Evolutionary conservation across 2,888 invertebrate species (phyloP).

Genomic region (Callosobruchus maculatus): DNA sequence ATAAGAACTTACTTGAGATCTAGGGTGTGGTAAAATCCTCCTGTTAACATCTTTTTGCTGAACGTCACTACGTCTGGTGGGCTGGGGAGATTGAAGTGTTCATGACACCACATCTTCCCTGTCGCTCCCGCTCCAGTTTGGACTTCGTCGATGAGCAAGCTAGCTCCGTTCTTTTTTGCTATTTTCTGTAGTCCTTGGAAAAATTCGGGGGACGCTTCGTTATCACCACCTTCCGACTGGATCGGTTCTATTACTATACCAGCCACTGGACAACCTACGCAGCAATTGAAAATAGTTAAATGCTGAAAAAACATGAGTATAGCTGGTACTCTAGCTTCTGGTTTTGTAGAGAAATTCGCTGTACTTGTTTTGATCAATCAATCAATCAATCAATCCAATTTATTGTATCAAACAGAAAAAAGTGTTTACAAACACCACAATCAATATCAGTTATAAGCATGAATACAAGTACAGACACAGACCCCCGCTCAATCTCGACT

Average conservation of each 20-base stretch:
- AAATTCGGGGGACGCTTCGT: slow-evolving; percentile 87
- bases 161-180: slow-evolving; percentile 72
- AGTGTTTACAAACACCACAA: too few species aligned
- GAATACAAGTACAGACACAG: too few species aligned
- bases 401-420: too few species aligned
- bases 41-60: slow-evolving; percentile 96
- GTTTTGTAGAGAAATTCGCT: too few species aligned
- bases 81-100: slow-evolving; percentile 79
- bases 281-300: not conserved
- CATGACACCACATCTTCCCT: slow-evolving; percentile 98
- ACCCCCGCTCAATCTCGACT: too few species aligned
- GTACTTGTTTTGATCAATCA: too few species aligned
- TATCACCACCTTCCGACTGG: slow-evolving; percentile 96
- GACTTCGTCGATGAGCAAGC: slow-evolving; percentile 92
- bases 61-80: slow-evolving; percentile 95
- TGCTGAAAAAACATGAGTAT: not conserved
- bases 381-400: too few species aligned
- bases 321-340: too few species aligned
- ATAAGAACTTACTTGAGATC: slow-evolving; percentile 64
- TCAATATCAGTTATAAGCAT: too few species aligned
- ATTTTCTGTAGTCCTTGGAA: slow-evolving; percentile 82
- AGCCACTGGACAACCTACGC: slow-evolving; percentile 67
- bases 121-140: slow-evolving; percentile 97
- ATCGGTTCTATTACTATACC: slow-evolving; percentile 94
- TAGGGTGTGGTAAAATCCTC: slow-evolving; percentile 83